Conservation (phyloP, 2,888 invertebrate species). For the Petrolisthes cinctipes region DNA sequence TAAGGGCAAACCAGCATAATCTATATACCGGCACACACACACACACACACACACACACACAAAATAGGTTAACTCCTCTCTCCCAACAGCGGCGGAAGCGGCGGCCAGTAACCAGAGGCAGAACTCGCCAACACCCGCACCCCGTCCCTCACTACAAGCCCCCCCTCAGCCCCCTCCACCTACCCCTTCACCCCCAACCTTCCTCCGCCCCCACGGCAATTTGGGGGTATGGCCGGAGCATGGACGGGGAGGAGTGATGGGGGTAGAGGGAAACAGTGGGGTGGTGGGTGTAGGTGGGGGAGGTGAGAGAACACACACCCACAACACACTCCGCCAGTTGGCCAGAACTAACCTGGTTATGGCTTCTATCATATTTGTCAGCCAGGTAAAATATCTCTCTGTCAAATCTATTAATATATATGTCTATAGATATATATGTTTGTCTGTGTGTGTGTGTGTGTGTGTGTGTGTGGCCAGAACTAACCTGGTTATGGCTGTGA, state of each 20-base stretch:
- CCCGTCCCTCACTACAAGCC: background rate
- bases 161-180: background rate
- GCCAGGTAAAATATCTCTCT: background rate
- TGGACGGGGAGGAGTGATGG: background rate
- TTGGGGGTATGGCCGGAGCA: background rate
- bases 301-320: background rate
- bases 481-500: too few relatives aligned
- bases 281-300: background rate
- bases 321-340: constrained; percentile 23
- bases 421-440: too few relatives aligned
- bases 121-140: background rate
- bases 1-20: too few relatives aligned
- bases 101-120: background rate
- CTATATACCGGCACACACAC: too few relatives aligned
- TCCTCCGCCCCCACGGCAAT: background rate
- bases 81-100: background rate
- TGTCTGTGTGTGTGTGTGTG: too few relatives aligned
- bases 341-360: constrained; percentile 20
- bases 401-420: background rate
- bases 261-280: background rate
- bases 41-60: too few relatives aligned
- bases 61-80: background rate
- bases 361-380: constrained; percentile 24
- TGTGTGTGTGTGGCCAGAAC: too few relatives aligned
- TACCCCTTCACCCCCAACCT: background rate